Base-by-base conservation (phyloP, 2,797 vertebrate genomes). In the Enteromius argenteus region DNA sequence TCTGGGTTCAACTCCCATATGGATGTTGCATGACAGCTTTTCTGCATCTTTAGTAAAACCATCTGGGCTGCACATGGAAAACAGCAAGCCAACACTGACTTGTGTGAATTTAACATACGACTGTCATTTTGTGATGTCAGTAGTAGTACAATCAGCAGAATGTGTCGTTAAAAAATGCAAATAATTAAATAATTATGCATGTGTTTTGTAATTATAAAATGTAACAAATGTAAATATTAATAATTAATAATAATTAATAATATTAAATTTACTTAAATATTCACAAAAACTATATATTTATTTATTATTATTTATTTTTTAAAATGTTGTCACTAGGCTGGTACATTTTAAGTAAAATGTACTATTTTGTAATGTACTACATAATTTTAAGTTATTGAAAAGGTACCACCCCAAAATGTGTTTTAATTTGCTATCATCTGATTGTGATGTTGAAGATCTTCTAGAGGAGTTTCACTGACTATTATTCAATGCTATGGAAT, bases 41-140 rank as follows among this genome's bases (percentile, higher is more conserved):
- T 81, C 78, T 77, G 35, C 53, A 66, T 10, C 35, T 75, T 49
- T 60, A 62, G 27, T 39, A 27, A 78, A 86, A 68, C 58, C 73
- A 84, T 86, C 76, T 83, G 76, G 27, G 44, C 3, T 23, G 15
- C 86, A 81, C n/a, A 56, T 62, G 49, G 37, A 69, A 17, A 0
- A 3, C 21, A 27, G 13, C 37, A 69, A 58, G 79, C 35, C 75
- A 84, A 51, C 19, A 77, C 11, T 68, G 64, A 58, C 42, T 76
- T 53, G 42, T 75, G 30, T 49, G 21, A 75, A 35, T 73, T 11
- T 27, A 64, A 75, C 27, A 79, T 32, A 21, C 27, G 19, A 77
- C 15, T 56, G 51, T 37, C 5, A 37, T 58, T n/a, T n/a, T 56
- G 51, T 76, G 21, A 73, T 72, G 23, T 44, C 23, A 49, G 3